phyloP scores from a whole-genome alignment of 35 echinoderm and acorn worm genomes.

The Diadema setosum region DNA sequence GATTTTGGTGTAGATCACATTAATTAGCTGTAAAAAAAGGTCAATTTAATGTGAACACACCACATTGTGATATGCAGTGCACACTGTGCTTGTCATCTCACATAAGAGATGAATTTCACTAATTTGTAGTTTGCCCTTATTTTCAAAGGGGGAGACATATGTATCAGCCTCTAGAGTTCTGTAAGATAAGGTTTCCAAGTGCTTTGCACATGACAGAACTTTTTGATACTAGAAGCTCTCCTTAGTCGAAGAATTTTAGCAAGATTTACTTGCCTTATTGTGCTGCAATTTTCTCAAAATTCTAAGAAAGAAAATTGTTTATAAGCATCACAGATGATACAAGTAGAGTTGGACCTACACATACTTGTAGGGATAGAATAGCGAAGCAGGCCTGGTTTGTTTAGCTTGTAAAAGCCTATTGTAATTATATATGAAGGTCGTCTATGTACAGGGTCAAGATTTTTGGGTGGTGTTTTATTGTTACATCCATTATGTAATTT shows the following conservation, averaged over 20 bases:
- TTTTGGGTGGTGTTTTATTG: too few relatives aligned
- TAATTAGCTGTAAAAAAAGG: neutral
- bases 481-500: too few relatives aligned
- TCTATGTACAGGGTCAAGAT: too few relatives aligned
- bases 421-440: too few relatives aligned
- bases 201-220: neutral
- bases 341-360: too few relatives aligned
- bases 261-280: too few relatives aligned
- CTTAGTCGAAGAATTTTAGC: neutral
- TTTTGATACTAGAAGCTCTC: neutral
- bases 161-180: neutral
- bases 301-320: neutral
- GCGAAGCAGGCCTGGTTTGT: too few relatives aligned
- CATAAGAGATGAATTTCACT: neutral
- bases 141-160: neutral
- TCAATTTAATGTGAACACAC: neutral
- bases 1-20: neutral
- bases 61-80: neutral
- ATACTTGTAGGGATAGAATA: too few relatives aligned
- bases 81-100: neutral
- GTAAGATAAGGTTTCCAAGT: neutral
- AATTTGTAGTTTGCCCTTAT: neutral
- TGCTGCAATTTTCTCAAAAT: neutral
- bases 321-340: too few relatives aligned
- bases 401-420: too few relatives aligned